Evolutionary conservation across 1,140 invertebrate genomes (phyloP).

Genomic region (Eulimnadia texana): DNA sequence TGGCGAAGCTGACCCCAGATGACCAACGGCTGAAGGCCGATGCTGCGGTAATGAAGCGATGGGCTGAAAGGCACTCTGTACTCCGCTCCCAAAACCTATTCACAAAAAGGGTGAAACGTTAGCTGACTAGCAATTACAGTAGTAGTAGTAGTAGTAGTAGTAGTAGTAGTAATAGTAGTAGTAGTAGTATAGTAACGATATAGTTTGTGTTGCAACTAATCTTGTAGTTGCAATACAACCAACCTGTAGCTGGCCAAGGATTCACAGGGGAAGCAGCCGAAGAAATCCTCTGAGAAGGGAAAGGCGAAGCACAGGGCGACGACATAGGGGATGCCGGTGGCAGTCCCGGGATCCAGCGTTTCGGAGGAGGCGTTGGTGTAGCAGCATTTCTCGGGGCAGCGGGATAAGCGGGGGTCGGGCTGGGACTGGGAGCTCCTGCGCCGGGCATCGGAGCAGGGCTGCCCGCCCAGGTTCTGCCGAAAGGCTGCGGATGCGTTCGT

Average conservation of each 20-base stretch:
- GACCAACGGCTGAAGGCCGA: slow-evolving; percentile 1
- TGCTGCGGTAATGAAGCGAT: background rate
- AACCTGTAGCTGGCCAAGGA: background rate
- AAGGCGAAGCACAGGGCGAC: background rate
- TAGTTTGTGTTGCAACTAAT: too few species aligned
- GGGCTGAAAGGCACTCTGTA: slow-evolving; percentile 7
- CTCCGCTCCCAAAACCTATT: slow-evolving; percentile 10
- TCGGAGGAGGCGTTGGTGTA: background rate
- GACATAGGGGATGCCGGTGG: background rate
- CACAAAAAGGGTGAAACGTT: too few species aligned
- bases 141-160: too few species aligned
- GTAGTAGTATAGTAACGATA: too few species aligned
- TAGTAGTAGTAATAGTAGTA: too few species aligned
- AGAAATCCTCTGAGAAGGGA: background rate
- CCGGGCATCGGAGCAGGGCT: background rate
- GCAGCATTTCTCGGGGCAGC: background rate
- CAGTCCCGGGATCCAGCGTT: background rate
- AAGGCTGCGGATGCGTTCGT: background rate
- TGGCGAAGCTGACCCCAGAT: background rate
- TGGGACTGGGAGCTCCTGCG: background rate
- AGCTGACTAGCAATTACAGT: too few species aligned
- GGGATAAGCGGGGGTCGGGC: background rate
- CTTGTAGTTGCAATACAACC: background rate
- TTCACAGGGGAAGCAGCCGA: background rate
- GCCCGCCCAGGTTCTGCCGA: background rate